These are phyloP conservation scores for Thalpophila matura DNA, from an alignment of 2,888 invertebrate species.

Conservation along the genomic window DNA sequence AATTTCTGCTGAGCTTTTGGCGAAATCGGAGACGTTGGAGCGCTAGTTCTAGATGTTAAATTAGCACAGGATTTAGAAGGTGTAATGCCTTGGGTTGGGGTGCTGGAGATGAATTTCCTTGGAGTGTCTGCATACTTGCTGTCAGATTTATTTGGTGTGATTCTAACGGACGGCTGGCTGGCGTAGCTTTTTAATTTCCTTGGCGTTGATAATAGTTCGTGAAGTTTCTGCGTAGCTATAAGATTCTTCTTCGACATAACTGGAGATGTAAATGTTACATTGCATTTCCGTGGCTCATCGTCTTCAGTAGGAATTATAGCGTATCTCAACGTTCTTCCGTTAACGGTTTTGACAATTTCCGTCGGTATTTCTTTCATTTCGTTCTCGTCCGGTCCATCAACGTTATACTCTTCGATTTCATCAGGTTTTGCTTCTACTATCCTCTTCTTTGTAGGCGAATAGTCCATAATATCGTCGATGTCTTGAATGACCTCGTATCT, in stretches of 20 bases:
- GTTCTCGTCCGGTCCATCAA: constrained; percentile 88
- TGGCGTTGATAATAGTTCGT: constrained; percentile 94
- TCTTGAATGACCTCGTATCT: constrained; percentile 91
- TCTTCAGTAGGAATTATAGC: constrained; percentile 91
- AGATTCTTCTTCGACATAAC: constrained; percentile 91
- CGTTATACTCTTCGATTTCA: constrained; percentile 88
- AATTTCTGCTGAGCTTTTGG: constrained; percentile 91
- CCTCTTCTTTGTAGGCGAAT: constrained; percentile 88
- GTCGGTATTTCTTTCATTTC: constrained; percentile 91
- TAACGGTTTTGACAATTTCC: constrained; percentile 92
- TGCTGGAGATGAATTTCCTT: constrained; percentile 79
- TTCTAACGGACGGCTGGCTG: constrained; percentile 88
- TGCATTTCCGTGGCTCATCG: constrained; percentile 83
- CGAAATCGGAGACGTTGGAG: constrained; percentile 81
- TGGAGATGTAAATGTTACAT: constrained; percentile 83
- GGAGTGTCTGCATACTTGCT: constrained; percentile 48
- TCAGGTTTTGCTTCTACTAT: constrained; percentile 85
- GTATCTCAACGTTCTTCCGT: constrained; percentile 91
- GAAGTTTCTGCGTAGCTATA: constrained; percentile 94
- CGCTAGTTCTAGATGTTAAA: constrained; percentile 70
- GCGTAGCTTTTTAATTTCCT: constrained; percentile 90
- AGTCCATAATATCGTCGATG: constrained; percentile 80
- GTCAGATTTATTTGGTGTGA: constrained; percentile 79
- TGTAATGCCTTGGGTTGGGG: constrained; percentile 83
- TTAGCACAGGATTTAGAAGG: constrained; percentile 89